These are phyloP conservation scores for Poecilia velifera DNA, from an alignment of 2,797 vertebrate species.

Conservation along the genomic window DNA sequence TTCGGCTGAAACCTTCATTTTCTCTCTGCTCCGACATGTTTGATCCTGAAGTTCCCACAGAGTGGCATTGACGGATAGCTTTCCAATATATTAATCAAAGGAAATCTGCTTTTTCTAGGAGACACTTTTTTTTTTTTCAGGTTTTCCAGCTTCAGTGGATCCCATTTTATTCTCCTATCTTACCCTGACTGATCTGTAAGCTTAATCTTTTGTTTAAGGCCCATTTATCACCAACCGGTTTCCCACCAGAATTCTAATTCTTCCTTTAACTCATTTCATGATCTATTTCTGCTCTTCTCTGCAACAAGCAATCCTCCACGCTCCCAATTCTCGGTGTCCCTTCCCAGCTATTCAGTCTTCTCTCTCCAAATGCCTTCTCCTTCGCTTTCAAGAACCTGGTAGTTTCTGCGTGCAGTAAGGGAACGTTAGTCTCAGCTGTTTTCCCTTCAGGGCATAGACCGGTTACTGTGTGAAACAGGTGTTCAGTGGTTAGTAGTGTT, in stretches of 20 bases:
- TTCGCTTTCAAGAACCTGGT: conserved; percentile 21
- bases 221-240: conserved; percentile 34
- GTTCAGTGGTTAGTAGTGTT: conserved; percentile 66
- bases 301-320: conserved; percentile 7
- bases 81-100: conserved; percentile 42
- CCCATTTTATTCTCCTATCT: conserved; percentile 25
- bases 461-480: conserved; percentile 62
- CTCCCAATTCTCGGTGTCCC: conserved; percentile 8
- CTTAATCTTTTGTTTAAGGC: conserved; percentile 20
- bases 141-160: conserved; percentile 23
- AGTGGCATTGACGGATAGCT: conserved; percentile 46
- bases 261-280: conserved; percentile 10
- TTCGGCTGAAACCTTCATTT: conserved; percentile 17
- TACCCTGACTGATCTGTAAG: conserved; percentile 26
- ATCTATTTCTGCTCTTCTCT: conserved; percentile 15
- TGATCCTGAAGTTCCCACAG: conserved; percentile 49
- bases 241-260: conserved; percentile 22
- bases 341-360: conserved; percentile 23
- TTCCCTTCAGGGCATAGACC: conserved; percentile 39
- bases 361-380: conserved; percentile 14
- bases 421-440: conserved; percentile 43
- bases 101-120: conserved; percentile 17
- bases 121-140: conserved; percentile 27
- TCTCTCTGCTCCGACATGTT: conserved; percentile 19
- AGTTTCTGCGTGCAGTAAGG: conserved; percentile 8